Conservation (phyloP, 2,113 vertebrate species). For the Microcebus griseorufus region DNA sequence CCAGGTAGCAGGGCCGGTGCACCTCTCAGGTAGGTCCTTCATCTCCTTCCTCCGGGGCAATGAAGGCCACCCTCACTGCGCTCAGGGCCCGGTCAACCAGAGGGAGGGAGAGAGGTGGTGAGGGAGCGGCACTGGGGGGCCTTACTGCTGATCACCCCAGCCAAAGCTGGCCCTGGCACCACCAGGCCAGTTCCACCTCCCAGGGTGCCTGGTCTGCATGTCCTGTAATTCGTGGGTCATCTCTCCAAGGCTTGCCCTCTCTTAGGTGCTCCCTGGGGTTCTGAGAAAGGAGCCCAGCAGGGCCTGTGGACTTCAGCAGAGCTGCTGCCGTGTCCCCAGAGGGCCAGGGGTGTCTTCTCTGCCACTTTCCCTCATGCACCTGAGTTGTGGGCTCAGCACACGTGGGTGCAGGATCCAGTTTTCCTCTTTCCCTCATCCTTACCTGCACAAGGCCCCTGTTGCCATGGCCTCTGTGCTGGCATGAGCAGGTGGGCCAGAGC, state of each 20-base stretch:
- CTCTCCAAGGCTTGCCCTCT: not conserved
- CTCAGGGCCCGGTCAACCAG: not conserved
- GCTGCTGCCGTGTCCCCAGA: not conserved
- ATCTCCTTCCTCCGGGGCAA: not conserved
- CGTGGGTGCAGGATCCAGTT: accelerated
- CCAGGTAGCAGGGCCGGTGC: no score
- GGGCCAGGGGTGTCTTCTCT: not conserved
- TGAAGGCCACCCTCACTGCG: no score
- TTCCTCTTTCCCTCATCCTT: not conserved
- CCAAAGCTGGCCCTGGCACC: not conserved
- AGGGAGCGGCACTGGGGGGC: not conserved
- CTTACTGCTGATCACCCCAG: not conserved
- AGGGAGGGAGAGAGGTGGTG: not conserved
- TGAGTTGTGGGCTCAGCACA: no score
- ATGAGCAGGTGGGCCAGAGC: no score
- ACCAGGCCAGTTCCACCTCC: not conserved
- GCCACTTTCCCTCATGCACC: not conserved
- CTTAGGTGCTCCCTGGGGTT: not conserved
- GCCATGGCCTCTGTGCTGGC: not conserved
- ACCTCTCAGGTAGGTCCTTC: not conserved
- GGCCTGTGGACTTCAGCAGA: not conserved
- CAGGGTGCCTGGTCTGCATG: not conserved
- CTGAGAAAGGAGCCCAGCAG: not conserved
- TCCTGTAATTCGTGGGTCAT: not conserved
- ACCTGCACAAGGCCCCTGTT: not conserved